Percentiles rank a stretch among this genome's conserved stretches.
phyloP scores from a whole-genome alignment of 2,113 vertebrate genomes.

The Hyperopisus bebe region DNA sequence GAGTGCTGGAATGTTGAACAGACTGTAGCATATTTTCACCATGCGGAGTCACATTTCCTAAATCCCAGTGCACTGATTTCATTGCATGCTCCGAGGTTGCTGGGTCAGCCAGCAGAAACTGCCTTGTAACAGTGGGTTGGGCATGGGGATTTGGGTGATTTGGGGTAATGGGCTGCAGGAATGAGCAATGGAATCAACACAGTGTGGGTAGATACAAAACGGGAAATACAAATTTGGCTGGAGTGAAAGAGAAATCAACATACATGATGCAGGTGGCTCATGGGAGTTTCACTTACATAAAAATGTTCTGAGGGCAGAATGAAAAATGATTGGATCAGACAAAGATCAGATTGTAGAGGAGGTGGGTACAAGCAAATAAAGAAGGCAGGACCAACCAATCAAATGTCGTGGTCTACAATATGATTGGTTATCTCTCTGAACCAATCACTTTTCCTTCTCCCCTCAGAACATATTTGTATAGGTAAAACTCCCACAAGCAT shows the following conservation, averaged over 20 bases:
- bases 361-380: too few species aligned
- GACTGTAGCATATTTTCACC: background rate
- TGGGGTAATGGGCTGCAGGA: background rate
- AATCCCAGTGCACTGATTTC: background rate
- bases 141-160: background rate
- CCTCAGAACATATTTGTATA: too few species aligned
- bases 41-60: background rate
- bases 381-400: too few species aligned
- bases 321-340: too few species aligned
- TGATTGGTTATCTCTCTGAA: too few species aligned
- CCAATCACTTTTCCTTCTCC: too few species aligned
- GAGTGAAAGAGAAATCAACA: background rate
- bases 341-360: too few species aligned
- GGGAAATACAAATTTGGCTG: background rate
- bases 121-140: background rate
- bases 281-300: too few species aligned
- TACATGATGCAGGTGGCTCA: background rate
- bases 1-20: background rate
- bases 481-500: background rate
- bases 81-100: background rate
- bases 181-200: background rate
- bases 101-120: background rate
- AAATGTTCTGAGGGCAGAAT: too few species aligned
- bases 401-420: too few species aligned
- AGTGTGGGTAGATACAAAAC: background rate